Evolutionary conservation across 2,113 vertebrate genomes (phyloP).

Genomic region (Cisticola juncidis): DNA sequence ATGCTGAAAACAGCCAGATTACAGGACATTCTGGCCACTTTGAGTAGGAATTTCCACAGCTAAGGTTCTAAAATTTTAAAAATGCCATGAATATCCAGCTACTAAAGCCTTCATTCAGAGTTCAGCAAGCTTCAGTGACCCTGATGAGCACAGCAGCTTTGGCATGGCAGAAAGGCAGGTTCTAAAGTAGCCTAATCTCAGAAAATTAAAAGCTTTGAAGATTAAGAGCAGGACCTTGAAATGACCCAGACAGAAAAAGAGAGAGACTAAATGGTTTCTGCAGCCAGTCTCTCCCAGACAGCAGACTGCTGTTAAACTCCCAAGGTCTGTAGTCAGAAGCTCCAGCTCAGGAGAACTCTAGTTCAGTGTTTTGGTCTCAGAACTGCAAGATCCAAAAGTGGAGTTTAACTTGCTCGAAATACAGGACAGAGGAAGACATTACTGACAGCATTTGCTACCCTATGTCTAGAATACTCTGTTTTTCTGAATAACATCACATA

Average conservation of each 20-base stretch:
- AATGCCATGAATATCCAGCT: not conserved
- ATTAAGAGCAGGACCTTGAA: constrained; percentile 60
- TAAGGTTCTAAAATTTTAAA: not conserved
- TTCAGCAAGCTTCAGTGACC: constrained; percentile 23
- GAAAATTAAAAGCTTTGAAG: constrained; percentile 61
- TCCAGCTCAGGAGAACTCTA: not conserved
- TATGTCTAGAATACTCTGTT: rapidly evolving
- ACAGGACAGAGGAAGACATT: not conserved
- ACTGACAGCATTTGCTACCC: not conserved
- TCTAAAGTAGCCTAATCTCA: constrained; percentile 32
- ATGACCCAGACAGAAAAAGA: constrained; percentile 39
- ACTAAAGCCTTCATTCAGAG: not conserved
- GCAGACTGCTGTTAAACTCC: not conserved
- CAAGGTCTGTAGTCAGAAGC: not conserved
- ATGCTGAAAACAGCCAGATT: not conserved
- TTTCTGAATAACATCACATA: not conserved
- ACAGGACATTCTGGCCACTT: not conserved
- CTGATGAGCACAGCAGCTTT: not conserved
- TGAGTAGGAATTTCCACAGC: not conserved
- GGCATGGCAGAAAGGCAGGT: not conserved
- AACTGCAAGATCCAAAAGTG: not conserved
- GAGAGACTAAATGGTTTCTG: constrained; percentile 2
- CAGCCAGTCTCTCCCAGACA: not conserved
- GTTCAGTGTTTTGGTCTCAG: not conserved
- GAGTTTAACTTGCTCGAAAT: not conserved